Conservation (phyloP, 2,113 vertebrate species). For the Donacobius atricapilla region DNA sequence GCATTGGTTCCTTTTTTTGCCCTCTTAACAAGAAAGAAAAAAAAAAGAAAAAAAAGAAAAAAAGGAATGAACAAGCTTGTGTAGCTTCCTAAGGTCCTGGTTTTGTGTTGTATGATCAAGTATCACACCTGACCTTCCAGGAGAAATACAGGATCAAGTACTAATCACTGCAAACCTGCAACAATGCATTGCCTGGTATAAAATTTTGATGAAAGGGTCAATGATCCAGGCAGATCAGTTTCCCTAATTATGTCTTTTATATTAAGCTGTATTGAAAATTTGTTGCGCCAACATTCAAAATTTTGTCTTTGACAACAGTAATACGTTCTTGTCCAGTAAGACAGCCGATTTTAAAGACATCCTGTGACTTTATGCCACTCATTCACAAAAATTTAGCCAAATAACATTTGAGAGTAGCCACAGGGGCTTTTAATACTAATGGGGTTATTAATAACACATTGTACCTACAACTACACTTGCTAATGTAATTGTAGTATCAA, state of each 20-base stretch:
- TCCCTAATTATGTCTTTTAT: background rate
- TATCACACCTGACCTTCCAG: background rate
- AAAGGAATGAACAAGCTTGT: background rate
- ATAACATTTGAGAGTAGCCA: background rate
- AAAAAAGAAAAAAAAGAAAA: background rate
- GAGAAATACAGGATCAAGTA: background rate
- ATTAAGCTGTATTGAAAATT: background rate
- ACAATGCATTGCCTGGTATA: background rate
- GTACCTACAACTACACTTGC: background rate
- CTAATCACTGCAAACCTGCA: background rate
- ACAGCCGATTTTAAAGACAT: background rate
- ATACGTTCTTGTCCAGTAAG: rapidly evolving
- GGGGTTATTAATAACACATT: background rate
- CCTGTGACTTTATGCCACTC: background rate
- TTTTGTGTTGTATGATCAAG: background rate
- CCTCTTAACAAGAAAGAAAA: background rate
- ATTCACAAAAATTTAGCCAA: background rate
- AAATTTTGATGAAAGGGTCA: background rate
- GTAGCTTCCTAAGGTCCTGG: background rate
- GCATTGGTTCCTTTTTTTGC: background rate
- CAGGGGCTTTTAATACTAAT: background rate
- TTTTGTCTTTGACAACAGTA: background rate
- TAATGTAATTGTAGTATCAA: background rate
- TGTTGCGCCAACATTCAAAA: background rate
- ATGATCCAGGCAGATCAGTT: background rate